Base-by-base conservation (phyloP, 2,797 vertebrate genomes). In the Graptemys geographica region DNA sequence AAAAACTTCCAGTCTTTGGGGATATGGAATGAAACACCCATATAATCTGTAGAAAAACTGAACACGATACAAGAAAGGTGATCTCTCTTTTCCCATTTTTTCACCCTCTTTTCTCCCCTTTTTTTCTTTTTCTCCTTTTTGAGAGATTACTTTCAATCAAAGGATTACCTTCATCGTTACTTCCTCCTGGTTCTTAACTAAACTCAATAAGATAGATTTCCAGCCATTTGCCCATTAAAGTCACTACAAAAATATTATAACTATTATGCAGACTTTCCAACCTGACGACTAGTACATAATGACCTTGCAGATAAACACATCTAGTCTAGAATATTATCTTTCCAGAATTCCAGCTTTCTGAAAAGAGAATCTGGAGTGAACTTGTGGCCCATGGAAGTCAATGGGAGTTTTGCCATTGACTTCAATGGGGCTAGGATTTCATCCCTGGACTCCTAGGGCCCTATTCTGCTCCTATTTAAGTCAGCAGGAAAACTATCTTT, bases 401-500 rank as follows among this genome's bases (percentile, higher is more conserved):
- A 44, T 25, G 25, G 89, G 79, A 95, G 52, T 80, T 96, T 97
- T 97, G 90, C 84, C 79, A 88, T 79, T 90, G 93, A 94, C 44
- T 83, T 96, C 81, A 89, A 56, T 84, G 81, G 9, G 84, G 28
- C 62, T 92, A 79, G 56, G 79, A 27, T 79, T 87, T 72, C 49
- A 93, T 9, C 83, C 51, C 19, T 83, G 76, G 91, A 84, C 52
- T 78, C 12, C 15, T 37, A 74, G 84, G 49, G 33, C 79, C 93
- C 44, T 92, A 3, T 11, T 31, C 88, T n/a, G 49, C 11, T 49
- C 51, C 57, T 11, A 79, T 15, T 78, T 79, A 88, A 0, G 1
- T 84, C 37, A 93, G 33, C 2, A 86, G 47, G 51, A 91, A 93
- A 94, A 87, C 69, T 92, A 15, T 16, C 18, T 8, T 90, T 94